A percentile compares a stretch with the other conserved stretches of the same genome.
These are phyloP conservation scores for Dicerorhinus sumatrensis DNA, from an alignment of 2,113 vertebrate genomes.

Conservation along the genomic window DNA sequence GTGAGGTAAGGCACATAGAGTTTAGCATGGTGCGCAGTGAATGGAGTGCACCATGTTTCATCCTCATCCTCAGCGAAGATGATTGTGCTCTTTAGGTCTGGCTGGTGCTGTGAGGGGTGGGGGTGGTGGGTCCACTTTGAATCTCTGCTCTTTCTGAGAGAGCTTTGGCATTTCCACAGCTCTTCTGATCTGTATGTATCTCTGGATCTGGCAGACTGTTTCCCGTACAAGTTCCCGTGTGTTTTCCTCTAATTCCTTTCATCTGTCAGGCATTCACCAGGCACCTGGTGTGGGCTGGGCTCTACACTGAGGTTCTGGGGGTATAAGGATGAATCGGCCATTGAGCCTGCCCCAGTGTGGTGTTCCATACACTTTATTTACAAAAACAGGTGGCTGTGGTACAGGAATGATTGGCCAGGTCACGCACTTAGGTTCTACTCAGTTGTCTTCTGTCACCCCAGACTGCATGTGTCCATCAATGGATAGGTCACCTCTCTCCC, in stretches of 20 bases:
- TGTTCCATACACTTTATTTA: background rate
- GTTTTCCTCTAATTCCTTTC: background rate
- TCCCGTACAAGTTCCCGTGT: background rate
- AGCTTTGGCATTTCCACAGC: background rate
- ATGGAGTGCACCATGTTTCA: rapidly evolving
- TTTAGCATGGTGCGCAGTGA: background rate
- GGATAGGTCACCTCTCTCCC: background rate
- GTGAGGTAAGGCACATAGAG: background rate
- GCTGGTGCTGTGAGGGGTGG: background rate
- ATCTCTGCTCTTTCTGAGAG: background rate
- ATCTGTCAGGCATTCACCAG: background rate
- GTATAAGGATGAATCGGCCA: background rate
- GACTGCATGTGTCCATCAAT: background rate
- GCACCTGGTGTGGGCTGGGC: background rate
- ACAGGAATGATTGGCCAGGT: background rate
- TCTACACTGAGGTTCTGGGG: background rate
- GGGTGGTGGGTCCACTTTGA: background rate
- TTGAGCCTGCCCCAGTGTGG: background rate
- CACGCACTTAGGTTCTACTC: background rate
- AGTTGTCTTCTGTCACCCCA: background rate
- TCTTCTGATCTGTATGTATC: background rate
- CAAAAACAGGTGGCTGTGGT: background rate
- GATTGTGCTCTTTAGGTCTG: background rate
- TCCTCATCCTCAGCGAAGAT: rapidly evolving
- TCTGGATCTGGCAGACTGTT: background rate